phyloP scores from a whole-genome alignment of 2,888 invertebrate species.

The Vanessa cardui region DNA sequence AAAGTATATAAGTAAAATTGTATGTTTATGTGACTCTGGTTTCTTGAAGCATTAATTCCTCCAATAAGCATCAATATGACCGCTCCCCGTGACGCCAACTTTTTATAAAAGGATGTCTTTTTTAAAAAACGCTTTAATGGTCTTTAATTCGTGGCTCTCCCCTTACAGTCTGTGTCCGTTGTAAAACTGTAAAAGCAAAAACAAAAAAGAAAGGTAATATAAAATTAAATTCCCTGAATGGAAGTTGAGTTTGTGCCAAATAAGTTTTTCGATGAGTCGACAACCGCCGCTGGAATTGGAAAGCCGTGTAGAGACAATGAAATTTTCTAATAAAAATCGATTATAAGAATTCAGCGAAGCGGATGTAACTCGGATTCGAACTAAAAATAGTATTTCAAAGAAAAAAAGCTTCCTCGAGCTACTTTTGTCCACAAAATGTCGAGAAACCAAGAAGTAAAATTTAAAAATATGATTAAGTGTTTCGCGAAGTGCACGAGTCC shows the following conservation, averaged over 20 bases:
- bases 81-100: too few species aligned
- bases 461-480: too few species aligned
- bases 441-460: background rate
- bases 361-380: slow-evolving; percentile 24
- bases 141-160: background rate
- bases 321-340: slow-evolving; percentile 35
- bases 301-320: slow-evolving; percentile 33
- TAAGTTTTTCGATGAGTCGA: slow-evolving; percentile 34
- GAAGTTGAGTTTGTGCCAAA: slow-evolving; percentile 34
- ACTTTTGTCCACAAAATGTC: slow-evolving; percentile 4
- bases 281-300: slow-evolving; percentile 30
- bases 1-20: too few species aligned
- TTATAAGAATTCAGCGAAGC: slow-evolving; percentile 31
- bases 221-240: slow-evolving; percentile 32
- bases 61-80: too few species aligned
- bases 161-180: background rate
- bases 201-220: slow-evolving; percentile 21
- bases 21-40: too few species aligned
- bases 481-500: too few species aligned
- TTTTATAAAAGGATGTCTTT: too few species aligned
- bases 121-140: too few species aligned
- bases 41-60: too few species aligned
- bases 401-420: slow-evolving; percentile 20
- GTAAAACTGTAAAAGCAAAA: slow-evolving; percentile 18
- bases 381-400: slow-evolving; percentile 19